A percentile compares a stretch with the other conserved stretches of the same genome.
phyloP scores from a whole-genome alignment of 2,797 vertebrate species.

The Cygnus olor region DNA sequence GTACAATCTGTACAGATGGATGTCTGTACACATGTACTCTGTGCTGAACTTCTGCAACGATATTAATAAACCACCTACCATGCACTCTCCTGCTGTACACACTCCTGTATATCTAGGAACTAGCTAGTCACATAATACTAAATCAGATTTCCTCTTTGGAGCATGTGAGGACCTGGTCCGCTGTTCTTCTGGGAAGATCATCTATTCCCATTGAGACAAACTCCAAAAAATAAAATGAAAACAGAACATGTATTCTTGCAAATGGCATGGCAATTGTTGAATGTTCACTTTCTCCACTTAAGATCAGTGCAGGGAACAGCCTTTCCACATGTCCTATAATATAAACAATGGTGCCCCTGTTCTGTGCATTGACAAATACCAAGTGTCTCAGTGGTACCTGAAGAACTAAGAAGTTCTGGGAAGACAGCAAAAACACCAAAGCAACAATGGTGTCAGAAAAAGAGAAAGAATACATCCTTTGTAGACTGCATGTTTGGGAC shows the following conservation, averaged over 20 bases:
- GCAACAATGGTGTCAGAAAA: background rate
- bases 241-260: background rate
- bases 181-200: background rate
- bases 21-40: background rate
- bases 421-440: background rate
- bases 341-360: background rate
- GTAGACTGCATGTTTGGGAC: background rate
- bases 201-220: background rate
- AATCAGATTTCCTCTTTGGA: background rate
- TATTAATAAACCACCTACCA: background rate
- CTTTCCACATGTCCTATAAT: background rate
- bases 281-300: background rate
- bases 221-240: background rate
- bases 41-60: background rate
- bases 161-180: background rate
- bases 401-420: background rate
- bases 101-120: background rate
- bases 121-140: background rate
- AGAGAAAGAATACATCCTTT: background rate
- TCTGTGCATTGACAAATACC: background rate
- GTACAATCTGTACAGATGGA: background rate
- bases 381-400: background rate
- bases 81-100: background rate
- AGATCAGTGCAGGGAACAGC: background rate
- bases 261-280: background rate